Base-by-base conservation (phyloP, 1,140 invertebrate species). In the Cotesia vestalis region DNA sequence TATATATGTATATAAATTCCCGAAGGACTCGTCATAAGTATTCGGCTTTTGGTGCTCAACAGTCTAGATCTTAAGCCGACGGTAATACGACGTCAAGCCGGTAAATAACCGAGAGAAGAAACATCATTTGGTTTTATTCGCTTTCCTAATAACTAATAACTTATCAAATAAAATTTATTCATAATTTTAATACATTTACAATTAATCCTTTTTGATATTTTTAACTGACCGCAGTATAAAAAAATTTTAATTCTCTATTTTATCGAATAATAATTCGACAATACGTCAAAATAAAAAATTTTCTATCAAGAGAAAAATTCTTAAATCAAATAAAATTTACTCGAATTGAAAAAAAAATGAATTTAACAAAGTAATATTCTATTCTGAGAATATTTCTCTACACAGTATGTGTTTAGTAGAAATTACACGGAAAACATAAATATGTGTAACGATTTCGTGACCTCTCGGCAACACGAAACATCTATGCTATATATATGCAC, bases 371-470 rank as follows among this genome's bases (percentile, higher is more conserved):
- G 5, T 9, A 27, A 27, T 27, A 27, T 27, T 27, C 27, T n/a
- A 55, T 55, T 14, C 12, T 14, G 12, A n/a, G 17, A 55, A 53
- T 35, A 51, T 67, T 20, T 34, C 9, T 34, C 12, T 57, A 53
- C 17, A 12, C n/a, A 35, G 27, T 40, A 34, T 66, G 51, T 59
- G 20, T 60, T 38, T 6, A 61, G 20, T 55, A 36, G 57, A n/a
- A 57, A 17, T 40, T 4, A 52, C 12, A 60, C n/a, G 51, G 17
- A 68, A 14, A 64, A 34, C 64, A 27, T 68, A 66, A 67, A 60
- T 64, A 73, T 71, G 59, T 64, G 61, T 70, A 76, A 74, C 75
- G 74, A 76, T 83, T 84, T 81, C 82, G 82, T 83, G 83, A 82
- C 79, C 79, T 81, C 40, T 46, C 77, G 75, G 77, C 76, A 75